Percentiles rank a stretch among this genome's conserved stretches.
These are phyloP conservation scores for Tyto alba DNA, from an alignment of 2,113 vertebrate genomes.

Conservation along the genomic window DNA sequence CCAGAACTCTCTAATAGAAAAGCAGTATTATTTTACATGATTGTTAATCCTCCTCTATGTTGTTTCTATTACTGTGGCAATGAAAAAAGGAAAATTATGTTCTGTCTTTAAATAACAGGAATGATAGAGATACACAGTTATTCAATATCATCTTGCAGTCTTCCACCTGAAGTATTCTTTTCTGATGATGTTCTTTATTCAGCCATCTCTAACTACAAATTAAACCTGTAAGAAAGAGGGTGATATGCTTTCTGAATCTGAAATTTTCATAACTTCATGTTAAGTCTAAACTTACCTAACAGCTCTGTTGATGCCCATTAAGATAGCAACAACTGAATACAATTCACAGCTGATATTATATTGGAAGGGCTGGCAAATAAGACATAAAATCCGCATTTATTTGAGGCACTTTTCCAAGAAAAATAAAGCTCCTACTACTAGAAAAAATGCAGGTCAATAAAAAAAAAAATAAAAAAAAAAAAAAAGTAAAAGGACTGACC, in stretches of 20 bases:
- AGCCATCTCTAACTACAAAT: background rate
- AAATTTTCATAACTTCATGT: background rate
- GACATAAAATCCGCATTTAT: background rate
- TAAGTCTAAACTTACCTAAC: background rate
- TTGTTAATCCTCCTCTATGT: background rate
- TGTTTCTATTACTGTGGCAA: background rate
- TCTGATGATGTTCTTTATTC: background rate
- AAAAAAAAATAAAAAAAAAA: too few species aligned
- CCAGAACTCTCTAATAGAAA: background rate
- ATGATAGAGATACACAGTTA: background rate
- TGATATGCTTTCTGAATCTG: background rate
- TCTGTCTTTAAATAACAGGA: background rate
- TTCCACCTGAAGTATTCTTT: background rate
- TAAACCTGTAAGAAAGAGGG: background rate
- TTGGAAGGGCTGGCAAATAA: background rate
- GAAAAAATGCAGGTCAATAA: background rate
- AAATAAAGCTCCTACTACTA: background rate
- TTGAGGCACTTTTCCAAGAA: background rate
- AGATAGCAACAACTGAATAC: background rate
- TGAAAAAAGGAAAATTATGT: background rate
- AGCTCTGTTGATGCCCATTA: background rate
- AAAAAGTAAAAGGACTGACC: background rate
- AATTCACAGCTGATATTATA: background rate
- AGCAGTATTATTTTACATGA: background rate
- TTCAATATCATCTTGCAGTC: background rate